Percentiles rank a stretch among this genome's conserved stretches.
Conservation (phyloP, 1,140 invertebrate genomes). For the Brachionus calyciflorus region DNA sequence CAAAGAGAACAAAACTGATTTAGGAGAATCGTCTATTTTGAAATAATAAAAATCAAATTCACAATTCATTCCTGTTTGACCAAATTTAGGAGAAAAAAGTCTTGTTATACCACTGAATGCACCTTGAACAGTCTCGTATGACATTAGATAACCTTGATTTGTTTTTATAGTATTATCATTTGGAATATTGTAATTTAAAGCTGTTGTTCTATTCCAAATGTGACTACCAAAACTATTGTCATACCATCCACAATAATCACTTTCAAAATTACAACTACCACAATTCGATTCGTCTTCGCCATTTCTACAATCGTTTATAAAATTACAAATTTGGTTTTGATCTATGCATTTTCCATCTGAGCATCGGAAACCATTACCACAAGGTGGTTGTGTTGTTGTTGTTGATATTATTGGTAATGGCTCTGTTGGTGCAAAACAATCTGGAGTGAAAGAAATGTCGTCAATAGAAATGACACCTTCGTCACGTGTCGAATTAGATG, state of each 20-base stretch:
- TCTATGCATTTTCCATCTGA: slow-evolving; percentile 50
- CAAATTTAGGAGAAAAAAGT: slow-evolving; percentile 44
- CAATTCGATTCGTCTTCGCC: slow-evolving; percentile 55
- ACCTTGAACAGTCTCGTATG: slow-evolving; percentile 46
- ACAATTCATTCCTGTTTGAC: slow-evolving; percentile 39
- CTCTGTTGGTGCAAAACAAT: slow-evolving; percentile 46
- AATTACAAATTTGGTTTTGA: slow-evolving; percentile 53
- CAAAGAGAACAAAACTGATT: background rate
- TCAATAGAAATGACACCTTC: slow-evolving; percentile 58
- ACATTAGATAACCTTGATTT: slow-evolving; percentile 47
- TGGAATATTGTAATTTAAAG: slow-evolving; percentile 47
- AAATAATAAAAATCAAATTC: slow-evolving; percentile 66
- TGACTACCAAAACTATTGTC: slow-evolving; percentile 47
- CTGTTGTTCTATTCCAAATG: slow-evolving; percentile 52
- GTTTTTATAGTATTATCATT: slow-evolving; percentile 28
- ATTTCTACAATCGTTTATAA: slow-evolving; percentile 52
- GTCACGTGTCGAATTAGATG: slow-evolving; percentile 50
- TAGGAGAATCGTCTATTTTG: slow-evolving; percentile 67
- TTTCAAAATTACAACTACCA: slow-evolving; percentile 57
- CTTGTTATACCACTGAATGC: background rate
- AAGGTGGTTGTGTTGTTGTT: slow-evolving; percentile 51
- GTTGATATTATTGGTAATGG: slow-evolving; percentile 22
- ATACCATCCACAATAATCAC: slow-evolving; percentile 48
- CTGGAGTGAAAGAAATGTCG: slow-evolving; percentile 57
- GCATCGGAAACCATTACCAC: slow-evolving; percentile 51